phyloP scores from a whole-genome alignment of 2,888 invertebrate species.

The Digitonthophagus gazella region DNA sequence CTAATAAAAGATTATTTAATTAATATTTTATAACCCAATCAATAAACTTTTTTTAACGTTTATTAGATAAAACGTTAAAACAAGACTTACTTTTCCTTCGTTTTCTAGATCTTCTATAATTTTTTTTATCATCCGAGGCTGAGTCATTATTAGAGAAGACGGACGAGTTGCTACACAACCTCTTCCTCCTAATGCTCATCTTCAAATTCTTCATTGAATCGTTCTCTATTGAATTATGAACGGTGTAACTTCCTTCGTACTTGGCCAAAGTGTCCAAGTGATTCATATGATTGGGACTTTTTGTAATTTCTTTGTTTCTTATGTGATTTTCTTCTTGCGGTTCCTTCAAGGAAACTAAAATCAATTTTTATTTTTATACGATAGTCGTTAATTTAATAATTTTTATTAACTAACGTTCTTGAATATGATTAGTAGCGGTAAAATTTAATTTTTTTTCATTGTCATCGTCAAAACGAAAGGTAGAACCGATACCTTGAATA shows the following conservation, averaged over 20 bases:
- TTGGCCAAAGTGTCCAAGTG: constrained; percentile 16
- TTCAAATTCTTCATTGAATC: constrained; percentile 48
- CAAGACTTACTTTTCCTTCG: constrained; percentile 43
- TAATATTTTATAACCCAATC: too few relatives aligned
- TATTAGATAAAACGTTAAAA: neutral
- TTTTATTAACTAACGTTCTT: neutral
- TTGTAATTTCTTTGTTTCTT: neutral
- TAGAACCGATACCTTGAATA: neutral
- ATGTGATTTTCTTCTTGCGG: too few relatives aligned
- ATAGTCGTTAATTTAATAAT: constrained; percentile 14
- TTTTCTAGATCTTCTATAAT: constrained; percentile 41
- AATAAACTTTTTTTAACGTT: too few relatives aligned
- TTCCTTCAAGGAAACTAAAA: neutral
- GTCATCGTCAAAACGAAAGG: neutral
- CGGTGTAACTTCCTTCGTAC: constrained; percentile 31
- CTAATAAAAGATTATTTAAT: too few relatives aligned
- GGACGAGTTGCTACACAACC: constrained; percentile 49
- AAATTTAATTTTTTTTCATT: constrained; percentile 7
- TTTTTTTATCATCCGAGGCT: constrained; percentile 43
- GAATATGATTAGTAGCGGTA: neutral
- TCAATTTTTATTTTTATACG: neutral
- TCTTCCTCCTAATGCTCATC: constrained; percentile 49
- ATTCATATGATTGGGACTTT: constrained; percentile 10
- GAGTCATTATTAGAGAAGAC: constrained; percentile 47
- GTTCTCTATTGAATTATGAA: constrained; percentile 39